Evolutionary conservation across 2,797 vertebrate species (phyloP).

Genomic region (Calcarius lapponicus): DNA sequence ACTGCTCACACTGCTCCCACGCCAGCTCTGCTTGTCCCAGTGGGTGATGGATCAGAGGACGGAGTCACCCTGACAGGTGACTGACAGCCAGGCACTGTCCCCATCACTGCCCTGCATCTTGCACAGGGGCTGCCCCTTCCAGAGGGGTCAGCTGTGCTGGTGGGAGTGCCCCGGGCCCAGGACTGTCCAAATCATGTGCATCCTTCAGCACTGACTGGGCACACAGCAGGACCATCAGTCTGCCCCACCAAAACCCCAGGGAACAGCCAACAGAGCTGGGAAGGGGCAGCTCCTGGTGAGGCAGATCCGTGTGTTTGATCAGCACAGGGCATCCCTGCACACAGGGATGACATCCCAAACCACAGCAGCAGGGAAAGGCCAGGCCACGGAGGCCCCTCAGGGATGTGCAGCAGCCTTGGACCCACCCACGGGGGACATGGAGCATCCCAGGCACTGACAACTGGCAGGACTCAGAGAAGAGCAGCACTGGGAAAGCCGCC

Average conservation of each 20-base stretch:
- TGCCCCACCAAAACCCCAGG: fast-evolving
- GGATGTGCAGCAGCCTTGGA: background rate
- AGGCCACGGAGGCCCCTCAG: fast-evolving
- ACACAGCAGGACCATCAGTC: background rate
- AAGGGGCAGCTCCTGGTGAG: background rate
- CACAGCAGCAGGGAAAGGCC: background rate
- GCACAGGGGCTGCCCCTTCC: background rate
- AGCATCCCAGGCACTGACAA: background rate
- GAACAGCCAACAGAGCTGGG: background rate
- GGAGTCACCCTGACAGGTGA: background rate
- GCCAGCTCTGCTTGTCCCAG: background rate
- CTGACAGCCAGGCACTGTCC: background rate
- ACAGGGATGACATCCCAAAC: background rate
- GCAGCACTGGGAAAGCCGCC: constrained; percentile 29
- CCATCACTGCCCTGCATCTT: fast-evolving
- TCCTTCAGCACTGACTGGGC: background rate
- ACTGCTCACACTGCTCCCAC: background rate
- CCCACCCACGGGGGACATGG: fast-evolving
- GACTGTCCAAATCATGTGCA: background rate
- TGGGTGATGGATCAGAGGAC: fast-evolving
- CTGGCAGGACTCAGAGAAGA: background rate
- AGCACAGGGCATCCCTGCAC: fast-evolving
- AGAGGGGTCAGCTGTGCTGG: too few species aligned
- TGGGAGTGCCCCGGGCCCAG: too few species aligned
- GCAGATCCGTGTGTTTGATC: fast-evolving